These are phyloP conservation scores for Parnassius mnemosyne DNA, from an alignment of 2,888 invertebrate species.

Conservation along the genomic window DNA sequence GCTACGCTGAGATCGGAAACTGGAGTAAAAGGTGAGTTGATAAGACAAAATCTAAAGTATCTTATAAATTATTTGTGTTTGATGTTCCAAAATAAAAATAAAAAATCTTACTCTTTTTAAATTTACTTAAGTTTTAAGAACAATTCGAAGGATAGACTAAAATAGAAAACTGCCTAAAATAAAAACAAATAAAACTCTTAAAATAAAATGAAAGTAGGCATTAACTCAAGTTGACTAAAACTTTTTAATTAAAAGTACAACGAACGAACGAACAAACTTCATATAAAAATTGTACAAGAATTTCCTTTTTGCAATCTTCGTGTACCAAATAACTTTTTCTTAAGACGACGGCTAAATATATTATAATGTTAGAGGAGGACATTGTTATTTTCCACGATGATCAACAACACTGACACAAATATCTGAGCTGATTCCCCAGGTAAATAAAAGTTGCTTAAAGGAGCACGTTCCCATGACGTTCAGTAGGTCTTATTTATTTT, in stretches of 20 bases:
- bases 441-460: constrained; percentile 42
- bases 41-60: constrained; percentile 15
- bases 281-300: background rate
- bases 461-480: constrained; percentile 59
- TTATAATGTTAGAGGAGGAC: background rate
- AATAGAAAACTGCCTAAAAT: too few relatives aligned
- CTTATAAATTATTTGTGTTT: background rate
- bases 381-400: constrained; percentile 18
- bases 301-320: constrained; percentile 4
- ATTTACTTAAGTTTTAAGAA: too few relatives aligned
- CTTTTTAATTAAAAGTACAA: too few relatives aligned
- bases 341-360: constrained; percentile 3
- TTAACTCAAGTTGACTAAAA: too few relatives aligned
- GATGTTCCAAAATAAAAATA: background rate
- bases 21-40: constrained; percentile 78
- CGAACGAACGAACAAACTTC: background rate
- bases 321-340: constrained; percentile 5
- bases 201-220: too few relatives aligned
- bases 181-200: too few relatives aligned
- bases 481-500: constrained; percentile 68
- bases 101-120: background rate
- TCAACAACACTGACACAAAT: constrained; percentile 31
- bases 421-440: constrained; percentile 41
- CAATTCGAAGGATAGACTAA: too few relatives aligned
- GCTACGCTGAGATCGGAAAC: constrained; percentile 82